phyloP scores from a whole-genome alignment of 2,797 vertebrate genomes.

The Enteromius fasciolatus region DNA sequence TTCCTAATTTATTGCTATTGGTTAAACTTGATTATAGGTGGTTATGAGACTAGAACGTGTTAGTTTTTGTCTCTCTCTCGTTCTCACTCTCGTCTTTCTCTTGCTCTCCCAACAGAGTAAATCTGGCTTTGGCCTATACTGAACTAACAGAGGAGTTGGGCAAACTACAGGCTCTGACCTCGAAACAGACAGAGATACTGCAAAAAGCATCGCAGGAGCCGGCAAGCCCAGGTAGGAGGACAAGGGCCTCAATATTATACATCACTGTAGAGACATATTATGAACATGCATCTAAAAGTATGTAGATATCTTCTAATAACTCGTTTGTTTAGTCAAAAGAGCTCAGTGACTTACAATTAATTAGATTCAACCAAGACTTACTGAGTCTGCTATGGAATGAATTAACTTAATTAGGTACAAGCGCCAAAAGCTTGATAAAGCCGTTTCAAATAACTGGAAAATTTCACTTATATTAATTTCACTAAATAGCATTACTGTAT shows the following conservation, averaged over 20 bases:
- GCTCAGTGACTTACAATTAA: background rate
- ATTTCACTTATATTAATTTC: background rate
- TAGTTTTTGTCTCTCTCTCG: background rate
- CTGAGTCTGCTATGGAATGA: background rate
- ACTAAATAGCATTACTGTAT: background rate
- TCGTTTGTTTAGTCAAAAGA: background rate
- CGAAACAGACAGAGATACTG: slow-evolving; percentile 92
- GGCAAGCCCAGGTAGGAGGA: slow-evolving; percentile 74
- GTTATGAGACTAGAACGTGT: background rate
- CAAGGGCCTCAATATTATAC: background rate
- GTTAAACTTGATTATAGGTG: background rate
- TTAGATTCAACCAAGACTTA: background rate
- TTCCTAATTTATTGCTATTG: background rate
- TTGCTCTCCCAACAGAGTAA: slow-evolving; percentile 81
- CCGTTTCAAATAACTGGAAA: background rate
- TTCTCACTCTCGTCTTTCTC: slow-evolving; percentile 1
- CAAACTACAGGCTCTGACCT: slow-evolving; percentile 86
- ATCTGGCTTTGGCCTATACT: slow-evolving; percentile 95
- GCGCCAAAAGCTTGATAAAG: background rate
- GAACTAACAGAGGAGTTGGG: slow-evolving; percentile 95
- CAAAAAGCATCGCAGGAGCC: slow-evolving; percentile 91
- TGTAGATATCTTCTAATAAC: background rate
- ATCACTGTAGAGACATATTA: background rate
- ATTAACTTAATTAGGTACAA: background rate
- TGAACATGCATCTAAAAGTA: background rate